Conservation (phyloP, 2,797 vertebrate genomes). For the Tapera naevia region DNA sequence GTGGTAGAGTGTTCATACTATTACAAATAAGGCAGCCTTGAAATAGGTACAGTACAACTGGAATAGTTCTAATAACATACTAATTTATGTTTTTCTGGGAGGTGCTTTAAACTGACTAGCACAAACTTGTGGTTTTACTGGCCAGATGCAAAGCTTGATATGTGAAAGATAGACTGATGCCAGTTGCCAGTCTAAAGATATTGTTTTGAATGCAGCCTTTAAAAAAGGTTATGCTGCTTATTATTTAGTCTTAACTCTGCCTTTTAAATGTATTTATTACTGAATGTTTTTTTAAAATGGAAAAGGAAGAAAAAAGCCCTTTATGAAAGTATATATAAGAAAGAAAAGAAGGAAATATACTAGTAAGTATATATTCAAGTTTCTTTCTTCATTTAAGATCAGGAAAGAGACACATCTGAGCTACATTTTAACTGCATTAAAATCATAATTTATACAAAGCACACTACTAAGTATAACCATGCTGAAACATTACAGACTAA, state of each 20-base stretch:
- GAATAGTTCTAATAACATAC: neutral
- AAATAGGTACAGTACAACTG: neutral
- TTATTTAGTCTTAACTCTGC: neutral
- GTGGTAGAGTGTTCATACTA: fast-evolving
- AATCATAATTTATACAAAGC: neutral
- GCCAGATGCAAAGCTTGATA: neutral
- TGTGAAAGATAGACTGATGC: neutral
- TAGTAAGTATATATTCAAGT: neutral
- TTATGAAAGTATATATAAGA: neutral
- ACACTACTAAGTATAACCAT: neutral
- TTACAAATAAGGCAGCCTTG: neutral
- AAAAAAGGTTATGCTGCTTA: neutral
- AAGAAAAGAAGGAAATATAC: neutral
- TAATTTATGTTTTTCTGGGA: neutral
- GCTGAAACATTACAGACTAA: neutral
- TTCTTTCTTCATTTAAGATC: neutral
- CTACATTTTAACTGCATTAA: neutral
- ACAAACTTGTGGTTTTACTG: neutral
- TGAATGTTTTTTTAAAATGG: neutral
- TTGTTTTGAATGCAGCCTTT: neutral
- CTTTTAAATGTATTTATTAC: neutral
- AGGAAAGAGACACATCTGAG: neutral
- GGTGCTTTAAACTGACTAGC: neutral
- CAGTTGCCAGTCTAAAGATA: neutral
- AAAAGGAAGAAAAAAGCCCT: neutral